These are phyloP conservation scores for Scaeva pyrastri DNA, from an alignment of 2,888 invertebrate species.

Conservation along the genomic window DNA sequence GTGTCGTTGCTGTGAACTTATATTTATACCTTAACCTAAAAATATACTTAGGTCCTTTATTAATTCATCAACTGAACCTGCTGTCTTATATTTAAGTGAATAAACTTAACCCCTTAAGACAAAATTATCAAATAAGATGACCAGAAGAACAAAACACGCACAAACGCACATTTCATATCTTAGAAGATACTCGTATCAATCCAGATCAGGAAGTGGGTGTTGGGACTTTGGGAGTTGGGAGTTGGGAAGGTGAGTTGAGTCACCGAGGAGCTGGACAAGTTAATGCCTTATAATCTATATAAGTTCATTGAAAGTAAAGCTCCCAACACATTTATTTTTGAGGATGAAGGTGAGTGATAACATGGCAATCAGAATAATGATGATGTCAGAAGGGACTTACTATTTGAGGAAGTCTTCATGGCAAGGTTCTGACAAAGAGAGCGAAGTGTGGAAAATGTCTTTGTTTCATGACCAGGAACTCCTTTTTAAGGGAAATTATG, in stretches of 20 bases:
- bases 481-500: not conserved
- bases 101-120: conserved; percentile 36
- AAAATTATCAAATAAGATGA: conserved; percentile 32
- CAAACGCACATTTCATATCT: conserved; percentile 21
- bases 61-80: not conserved
- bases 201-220: too few relatives aligned
- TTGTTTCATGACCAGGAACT: conserved; percentile 1
- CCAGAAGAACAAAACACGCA: conserved; percentile 1
- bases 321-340: conserved; percentile 30
- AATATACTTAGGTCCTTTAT: not conserved
- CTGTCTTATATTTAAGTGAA: conserved; percentile 15
- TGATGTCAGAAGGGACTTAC: conserved; percentile 51
- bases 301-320: conserved; percentile 49
- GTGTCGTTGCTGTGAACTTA: not conserved
- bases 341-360: conserved; percentile 68
- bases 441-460: conserved; percentile 36
- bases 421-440: not conserved
- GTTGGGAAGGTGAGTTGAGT: not conserved
- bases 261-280: not conserved
- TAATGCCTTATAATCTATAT: conserved; percentile 61
- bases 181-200: not conserved
- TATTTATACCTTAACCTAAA: not conserved
- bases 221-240: not conserved
- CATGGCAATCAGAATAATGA: conserved; percentile 62
- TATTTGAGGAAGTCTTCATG: conserved; percentile 1